A percentile compares a stretch with the other conserved stretches of the same genome.
Evolutionary conservation across 2,888 invertebrate species (phyloP).

Genomic region (Drosophila merina): DNA sequence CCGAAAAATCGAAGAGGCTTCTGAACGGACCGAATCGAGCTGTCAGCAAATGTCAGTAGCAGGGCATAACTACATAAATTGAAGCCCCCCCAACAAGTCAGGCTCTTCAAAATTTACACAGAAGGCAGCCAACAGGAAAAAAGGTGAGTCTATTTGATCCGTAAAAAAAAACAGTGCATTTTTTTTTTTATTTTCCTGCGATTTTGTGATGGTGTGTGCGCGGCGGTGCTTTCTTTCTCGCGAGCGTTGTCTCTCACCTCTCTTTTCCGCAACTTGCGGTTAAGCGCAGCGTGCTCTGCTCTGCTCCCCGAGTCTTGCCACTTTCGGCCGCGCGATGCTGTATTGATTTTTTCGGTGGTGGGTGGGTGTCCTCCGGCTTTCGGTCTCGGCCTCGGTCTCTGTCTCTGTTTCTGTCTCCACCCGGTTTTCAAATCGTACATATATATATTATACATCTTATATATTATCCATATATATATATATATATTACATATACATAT

Average conservation of each 20-base stretch:
- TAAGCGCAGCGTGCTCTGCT: not conserved
- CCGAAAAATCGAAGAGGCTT: conserved; percentile 37
- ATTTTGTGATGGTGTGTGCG: conserved; percentile 49
- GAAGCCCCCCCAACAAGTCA: conserved; percentile 19
- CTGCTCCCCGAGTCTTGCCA: conserved; percentile 12
- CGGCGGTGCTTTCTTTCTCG: conserved; percentile 57
- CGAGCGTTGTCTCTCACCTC: conserved; percentile 7
- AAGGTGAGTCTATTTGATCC: conserved; percentile 38
- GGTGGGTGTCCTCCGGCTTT: conserved; percentile 34
- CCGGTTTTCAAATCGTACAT: not conserved
- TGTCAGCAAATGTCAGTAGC: conserved; percentile 39
- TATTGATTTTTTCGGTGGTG: conserved; percentile 70
- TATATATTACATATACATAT: not conserved
- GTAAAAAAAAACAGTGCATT: conserved; percentile 32
- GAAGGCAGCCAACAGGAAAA: conserved; percentile 44
- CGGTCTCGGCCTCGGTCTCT: conserved; percentile 13
- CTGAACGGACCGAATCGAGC: conserved; percentile 43
- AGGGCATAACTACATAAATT: conserved; percentile 31
- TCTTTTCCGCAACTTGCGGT: not conserved
- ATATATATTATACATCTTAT: not conserved
- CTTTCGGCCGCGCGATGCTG: conserved; percentile 65
- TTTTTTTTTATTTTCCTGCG: conserved; percentile 18
- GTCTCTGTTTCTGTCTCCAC: not conserved
- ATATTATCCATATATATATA: not conserved
- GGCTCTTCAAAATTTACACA: conserved; percentile 26